Percentiles rank a stretch among this genome's conserved stretches.
phyloP scores from a whole-genome alignment of 2,113 vertebrate species.

The Crotophaga sulcirostris region DNA sequence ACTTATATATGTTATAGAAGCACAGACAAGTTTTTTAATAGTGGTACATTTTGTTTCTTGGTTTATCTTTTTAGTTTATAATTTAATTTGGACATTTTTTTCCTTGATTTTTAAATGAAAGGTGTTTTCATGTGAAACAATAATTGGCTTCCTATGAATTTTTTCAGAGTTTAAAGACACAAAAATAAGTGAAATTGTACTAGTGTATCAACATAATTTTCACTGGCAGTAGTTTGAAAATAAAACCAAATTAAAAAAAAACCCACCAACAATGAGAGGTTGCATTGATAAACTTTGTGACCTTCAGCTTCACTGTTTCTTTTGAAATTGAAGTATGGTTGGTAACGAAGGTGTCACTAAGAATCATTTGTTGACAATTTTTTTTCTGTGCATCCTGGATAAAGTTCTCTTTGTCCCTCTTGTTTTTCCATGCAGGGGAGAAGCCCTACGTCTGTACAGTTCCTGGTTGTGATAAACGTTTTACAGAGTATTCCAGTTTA shows the following conservation, averaged over 20 bases:
- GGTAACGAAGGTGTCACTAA: background rate
- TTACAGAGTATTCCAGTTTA: constrained; percentile 98
- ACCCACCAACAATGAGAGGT: background rate
- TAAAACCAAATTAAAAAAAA: background rate
- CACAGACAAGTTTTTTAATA: background rate
- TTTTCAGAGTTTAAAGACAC: background rate
- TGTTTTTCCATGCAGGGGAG: constrained; percentile 81
- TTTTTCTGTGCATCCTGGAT: background rate
- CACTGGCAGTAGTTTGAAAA: background rate
- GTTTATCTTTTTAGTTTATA: background rate
- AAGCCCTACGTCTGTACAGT: constrained; percentile 99
- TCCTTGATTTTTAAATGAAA: background rate
- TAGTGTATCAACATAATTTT: background rate
- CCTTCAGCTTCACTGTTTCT: background rate
- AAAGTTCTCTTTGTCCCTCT: background rate
- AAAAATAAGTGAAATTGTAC: background rate
- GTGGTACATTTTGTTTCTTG: background rate
- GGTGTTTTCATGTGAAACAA: background rate
- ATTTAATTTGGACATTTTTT: background rate
- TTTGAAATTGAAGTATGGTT: background rate
- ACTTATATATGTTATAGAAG: background rate
- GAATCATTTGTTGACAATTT: background rate
- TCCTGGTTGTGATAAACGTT: constrained; percentile 97
- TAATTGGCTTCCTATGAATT: background rate
- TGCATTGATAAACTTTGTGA: background rate